These are phyloP conservation scores for Buceros bicornis DNA, from an alignment of 2,797 vertebrate species.

Conservation along the genomic window DNA sequence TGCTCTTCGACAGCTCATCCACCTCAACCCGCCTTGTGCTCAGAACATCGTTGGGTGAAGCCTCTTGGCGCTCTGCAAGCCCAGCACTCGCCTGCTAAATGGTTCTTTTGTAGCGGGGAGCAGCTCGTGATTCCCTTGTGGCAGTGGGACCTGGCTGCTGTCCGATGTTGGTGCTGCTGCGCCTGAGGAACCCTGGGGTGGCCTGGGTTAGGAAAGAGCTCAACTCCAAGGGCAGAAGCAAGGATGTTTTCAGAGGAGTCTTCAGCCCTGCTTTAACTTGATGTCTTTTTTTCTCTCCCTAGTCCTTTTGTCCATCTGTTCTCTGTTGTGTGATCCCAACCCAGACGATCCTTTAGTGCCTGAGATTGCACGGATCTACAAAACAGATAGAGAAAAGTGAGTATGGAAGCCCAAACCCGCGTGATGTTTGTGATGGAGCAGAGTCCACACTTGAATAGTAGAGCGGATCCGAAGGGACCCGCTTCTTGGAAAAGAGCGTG, in stretches of 20 bases:
- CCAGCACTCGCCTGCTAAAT: not conserved
- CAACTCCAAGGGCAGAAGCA: not conserved
- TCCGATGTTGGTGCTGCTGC: not conserved
- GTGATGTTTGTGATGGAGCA: not conserved
- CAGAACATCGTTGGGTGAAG: not conserved
- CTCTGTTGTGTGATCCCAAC: slow-evolving; percentile 99
- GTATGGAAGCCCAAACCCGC: slow-evolving; percentile 69
- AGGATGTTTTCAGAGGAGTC: not conserved
- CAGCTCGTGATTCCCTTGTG: not conserved
- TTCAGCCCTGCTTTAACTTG: slow-evolving; percentile 55
- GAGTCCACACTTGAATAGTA: not conserved
- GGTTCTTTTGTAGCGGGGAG: not conserved
- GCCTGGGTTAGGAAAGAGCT: not conserved
- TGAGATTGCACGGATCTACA: slow-evolving; percentile 99
- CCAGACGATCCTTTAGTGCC: slow-evolving; percentile 99
- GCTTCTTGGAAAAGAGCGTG: not conserved
- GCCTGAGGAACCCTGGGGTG: not conserved
- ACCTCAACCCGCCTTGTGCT: not conserved
- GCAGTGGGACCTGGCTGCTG: not conserved
- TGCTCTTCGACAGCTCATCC: not conserved
- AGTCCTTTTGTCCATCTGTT: slow-evolving; percentile 99
- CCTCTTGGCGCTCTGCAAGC: not conserved
- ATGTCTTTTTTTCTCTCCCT: slow-evolving; percentile 56
- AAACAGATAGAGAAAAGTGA: slow-evolving; percentile 99
- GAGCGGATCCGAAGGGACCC: not conserved